Evolutionary conservation across 2,113 vertebrate genomes (phyloP).

Genomic region (Sebastes schlegelii): DNA sequence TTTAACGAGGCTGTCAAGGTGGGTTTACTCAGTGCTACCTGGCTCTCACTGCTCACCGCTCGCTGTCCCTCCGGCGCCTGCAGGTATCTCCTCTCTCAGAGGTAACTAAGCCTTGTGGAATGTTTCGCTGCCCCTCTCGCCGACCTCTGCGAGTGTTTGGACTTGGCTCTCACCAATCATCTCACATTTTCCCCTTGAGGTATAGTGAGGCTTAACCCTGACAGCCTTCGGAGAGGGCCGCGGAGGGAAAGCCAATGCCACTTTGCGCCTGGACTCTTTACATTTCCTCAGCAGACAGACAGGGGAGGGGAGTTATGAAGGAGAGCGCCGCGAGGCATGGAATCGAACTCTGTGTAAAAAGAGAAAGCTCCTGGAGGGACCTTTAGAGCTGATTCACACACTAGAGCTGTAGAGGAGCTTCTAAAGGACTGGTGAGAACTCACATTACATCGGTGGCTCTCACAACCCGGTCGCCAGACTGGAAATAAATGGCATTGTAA

Average conservation of each 20-base stretch:
- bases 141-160: conserved; percentile 58
- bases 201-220: conserved; percentile 58
- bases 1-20: conserved; percentile 65
- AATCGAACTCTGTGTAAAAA: conserved; percentile 43
- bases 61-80: conserved; percentile 52
- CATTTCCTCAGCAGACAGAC: conserved; percentile 24
- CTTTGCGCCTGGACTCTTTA: conserved; percentile 50
- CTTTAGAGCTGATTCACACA: conserved; percentile 51
- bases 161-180: conserved; percentile 63
- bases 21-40: conserved; percentile 47
- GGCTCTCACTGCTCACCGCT: conserved; percentile 50
- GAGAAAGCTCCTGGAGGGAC: conserved; percentile 53
- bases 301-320: conserved; percentile 6
- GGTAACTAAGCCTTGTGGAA: conserved; percentile 78
- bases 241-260: conserved; percentile 42
- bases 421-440: not conserved
- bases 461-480: too few species aligned
- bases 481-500: too few species aligned
- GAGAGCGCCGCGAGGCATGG: conserved; percentile 18
- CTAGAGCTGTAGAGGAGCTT: conserved; percentile 19
- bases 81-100: conserved; percentile 60
- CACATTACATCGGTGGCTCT: too few species aligned
- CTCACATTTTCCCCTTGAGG: conserved; percentile 73
- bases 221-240: conserved; percentile 61
- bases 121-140: conserved; percentile 51